A percentile compares a stretch with the other conserved stretches of the same genome.
phyloP scores from a whole-genome alignment of 2,888 invertebrate species.

The Achlya flavicornis region DNA sequence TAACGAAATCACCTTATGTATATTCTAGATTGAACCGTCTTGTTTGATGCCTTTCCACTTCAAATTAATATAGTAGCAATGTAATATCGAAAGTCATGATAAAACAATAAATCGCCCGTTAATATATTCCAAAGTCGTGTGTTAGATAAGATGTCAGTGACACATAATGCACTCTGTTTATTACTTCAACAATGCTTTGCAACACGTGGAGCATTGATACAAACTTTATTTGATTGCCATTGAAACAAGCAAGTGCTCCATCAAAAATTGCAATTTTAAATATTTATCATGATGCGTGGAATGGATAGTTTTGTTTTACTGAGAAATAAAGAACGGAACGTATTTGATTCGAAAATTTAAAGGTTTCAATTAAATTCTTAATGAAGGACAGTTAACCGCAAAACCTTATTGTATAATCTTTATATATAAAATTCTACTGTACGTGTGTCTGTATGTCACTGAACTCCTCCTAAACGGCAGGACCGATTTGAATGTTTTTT shows the following conservation, averaged over 20 bases:
- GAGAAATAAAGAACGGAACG: not conserved
- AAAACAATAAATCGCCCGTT: conserved; percentile 26
- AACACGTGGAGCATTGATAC: conserved; percentile 1
- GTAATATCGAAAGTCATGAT: conserved; percentile 15
- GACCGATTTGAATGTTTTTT: no score
- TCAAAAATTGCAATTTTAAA: not conserved
- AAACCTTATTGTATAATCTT: not conserved
- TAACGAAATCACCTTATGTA: not conserved
- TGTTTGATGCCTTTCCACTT: not conserved
- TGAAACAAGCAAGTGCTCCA: not conserved
- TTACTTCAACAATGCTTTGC: conserved; percentile 26
- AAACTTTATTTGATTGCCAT: not conserved
- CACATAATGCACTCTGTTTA: conserved; percentile 45
- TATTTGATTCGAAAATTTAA: no score
- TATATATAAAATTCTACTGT: no score
- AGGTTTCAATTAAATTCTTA: not conserved
- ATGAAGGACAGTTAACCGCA: not conserved
- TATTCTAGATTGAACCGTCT: not conserved
- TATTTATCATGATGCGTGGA: no score
- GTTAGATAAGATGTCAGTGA: conserved; percentile 60
- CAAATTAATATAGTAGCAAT: conserved; percentile 5
- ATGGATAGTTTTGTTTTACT: no score
- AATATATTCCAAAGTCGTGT: conserved; percentile 47
- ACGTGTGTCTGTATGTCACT: no score
- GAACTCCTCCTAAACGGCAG: no score